phyloP scores from a whole-genome alignment of 1,140 invertebrate genomes.

The Oedothorax gibbosus region DNA sequence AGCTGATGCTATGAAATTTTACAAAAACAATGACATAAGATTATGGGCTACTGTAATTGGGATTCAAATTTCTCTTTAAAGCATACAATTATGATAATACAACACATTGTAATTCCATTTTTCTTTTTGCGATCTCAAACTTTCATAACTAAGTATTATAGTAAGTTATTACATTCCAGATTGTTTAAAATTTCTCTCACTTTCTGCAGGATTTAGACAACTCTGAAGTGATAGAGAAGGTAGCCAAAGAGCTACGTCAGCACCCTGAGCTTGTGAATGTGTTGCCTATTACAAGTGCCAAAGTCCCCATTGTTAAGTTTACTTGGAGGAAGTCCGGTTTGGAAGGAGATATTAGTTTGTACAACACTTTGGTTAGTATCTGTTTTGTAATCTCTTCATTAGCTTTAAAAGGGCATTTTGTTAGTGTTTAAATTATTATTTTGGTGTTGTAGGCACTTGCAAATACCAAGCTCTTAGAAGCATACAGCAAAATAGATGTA shows the following conservation, averaged over 20 bases:
- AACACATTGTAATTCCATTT: no score
- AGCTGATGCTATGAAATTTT: no score
- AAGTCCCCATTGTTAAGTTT: slow-evolving; percentile 78
- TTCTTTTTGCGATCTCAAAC: no score
- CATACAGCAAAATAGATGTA: slow-evolving; percentile 73
- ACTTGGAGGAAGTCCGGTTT: slow-evolving; percentile 68
- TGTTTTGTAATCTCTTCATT: background rate
- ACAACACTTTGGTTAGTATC: slow-evolving; percentile 72
- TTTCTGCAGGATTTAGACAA: slow-evolving; percentile 67
- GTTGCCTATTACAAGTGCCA: slow-evolving; percentile 73
- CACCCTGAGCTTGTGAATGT: slow-evolving; percentile 69
- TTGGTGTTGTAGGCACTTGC: slow-evolving; percentile 69
- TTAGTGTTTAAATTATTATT: background rate
- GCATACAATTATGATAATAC: no score
- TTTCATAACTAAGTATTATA: background rate
- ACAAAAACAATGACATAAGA: no score
- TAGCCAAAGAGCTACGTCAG: slow-evolving; percentile 69
- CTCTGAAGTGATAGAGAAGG: slow-evolving; percentile 68
- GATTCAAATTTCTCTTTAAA: no score
- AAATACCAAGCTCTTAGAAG: slow-evolving; percentile 73
- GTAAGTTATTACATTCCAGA: background rate
- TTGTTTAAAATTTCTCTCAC: background rate
- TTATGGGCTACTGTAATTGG: no score
- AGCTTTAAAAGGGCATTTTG: background rate
- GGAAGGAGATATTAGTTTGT: slow-evolving; percentile 76